Percentiles rank a stretch among this genome's conserved stretches.
Conservation (phyloP, 30 jellyfish, hydroid and myxozoan genomes). For the Morbakka virulenta region DNA sequence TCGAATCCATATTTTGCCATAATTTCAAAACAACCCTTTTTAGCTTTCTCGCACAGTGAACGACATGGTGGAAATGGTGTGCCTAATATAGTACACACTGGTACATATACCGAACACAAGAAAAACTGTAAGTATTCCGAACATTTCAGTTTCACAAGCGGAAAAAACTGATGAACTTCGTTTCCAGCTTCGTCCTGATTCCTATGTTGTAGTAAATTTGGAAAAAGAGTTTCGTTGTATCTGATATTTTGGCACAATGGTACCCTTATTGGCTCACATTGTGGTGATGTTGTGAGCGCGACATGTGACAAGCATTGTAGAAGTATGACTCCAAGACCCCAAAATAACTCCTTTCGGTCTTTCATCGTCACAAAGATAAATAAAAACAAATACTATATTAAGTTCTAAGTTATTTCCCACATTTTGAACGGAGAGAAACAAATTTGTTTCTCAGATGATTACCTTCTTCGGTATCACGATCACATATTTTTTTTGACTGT, state of each 20-base stretch:
- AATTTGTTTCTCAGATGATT: too few species aligned
- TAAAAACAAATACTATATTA: too few species aligned
- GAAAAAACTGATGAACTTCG: background rate
- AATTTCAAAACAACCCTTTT: background rate
- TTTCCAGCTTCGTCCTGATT: background rate
- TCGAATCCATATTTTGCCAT: background rate
- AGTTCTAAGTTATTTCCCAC: too few species aligned
- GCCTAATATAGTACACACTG: background rate
- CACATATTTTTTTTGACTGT: too few species aligned
- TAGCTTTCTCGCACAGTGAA: conserved; percentile 15
- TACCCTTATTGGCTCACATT: conserved; percentile 69
- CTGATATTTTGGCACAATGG: conserved; percentile 75
- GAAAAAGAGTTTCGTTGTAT: background rate
- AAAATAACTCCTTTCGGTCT: too few species aligned
- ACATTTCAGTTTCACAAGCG: background rate
- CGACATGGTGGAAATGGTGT: conserved; percentile 44
- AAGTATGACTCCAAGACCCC: too few species aligned
- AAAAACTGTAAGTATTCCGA: background rate
- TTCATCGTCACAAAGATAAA: too few species aligned
- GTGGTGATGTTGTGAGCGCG: too few species aligned
- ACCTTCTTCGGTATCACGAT: too few species aligned
- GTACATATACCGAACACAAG: conserved; percentile 1
- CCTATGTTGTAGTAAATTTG: background rate
- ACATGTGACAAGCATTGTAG: too few species aligned
- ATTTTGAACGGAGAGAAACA: too few species aligned